Percentiles rank a stretch among this genome's conserved stretches.
These are phyloP conservation scores for Heliothis peltigera DNA, from an alignment of 2,888 invertebrate species.

Conservation along the genomic window DNA sequence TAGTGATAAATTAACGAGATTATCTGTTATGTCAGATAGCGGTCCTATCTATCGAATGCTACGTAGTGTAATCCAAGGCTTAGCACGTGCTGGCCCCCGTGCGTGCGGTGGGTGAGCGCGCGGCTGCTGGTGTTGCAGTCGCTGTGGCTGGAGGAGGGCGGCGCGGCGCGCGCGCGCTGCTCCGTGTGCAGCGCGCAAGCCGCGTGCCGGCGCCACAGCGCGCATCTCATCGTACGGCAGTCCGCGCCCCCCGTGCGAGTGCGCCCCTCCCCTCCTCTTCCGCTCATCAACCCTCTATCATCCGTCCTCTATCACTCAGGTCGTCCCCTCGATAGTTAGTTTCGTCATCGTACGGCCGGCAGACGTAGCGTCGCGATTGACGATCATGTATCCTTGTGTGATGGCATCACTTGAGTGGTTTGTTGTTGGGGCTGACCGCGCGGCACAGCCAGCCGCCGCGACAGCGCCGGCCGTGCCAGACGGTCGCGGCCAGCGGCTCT, in stretches of 20 bases:
- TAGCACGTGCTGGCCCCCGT: constrained; percentile 58
- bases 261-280: constrained; percentile 53
- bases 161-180: constrained; percentile 76
- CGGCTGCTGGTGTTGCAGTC: constrained; percentile 86
- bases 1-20: constrained; percentile 63
- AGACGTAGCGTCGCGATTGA: constrained; percentile 19
- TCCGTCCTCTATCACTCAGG: constrained; percentile 9
- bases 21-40: constrained; percentile 67
- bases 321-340: constrained; percentile 21
- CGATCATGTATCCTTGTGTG: constrained; percentile 34
- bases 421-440: neutral
- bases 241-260: constrained; percentile 68
- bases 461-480: neutral
- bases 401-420: constrained; percentile 23
- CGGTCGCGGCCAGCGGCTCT: no score
- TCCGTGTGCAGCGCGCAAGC: constrained; percentile 77
- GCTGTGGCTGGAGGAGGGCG: constrained; percentile 90
- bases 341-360: constrained; percentile 13
- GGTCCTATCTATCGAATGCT: constrained; percentile 66
- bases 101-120: neutral
- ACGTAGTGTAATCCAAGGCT: constrained; percentile 65
- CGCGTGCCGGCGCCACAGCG: constrained; percentile 83
- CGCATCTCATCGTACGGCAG: constrained; percentile 78
- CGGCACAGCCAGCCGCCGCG: neutral
- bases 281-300: constrained; percentile 11